phyloP scores from a whole-genome alignment of 2,888 invertebrate genomes.

The Rambutsinella grinnellia region DNA sequence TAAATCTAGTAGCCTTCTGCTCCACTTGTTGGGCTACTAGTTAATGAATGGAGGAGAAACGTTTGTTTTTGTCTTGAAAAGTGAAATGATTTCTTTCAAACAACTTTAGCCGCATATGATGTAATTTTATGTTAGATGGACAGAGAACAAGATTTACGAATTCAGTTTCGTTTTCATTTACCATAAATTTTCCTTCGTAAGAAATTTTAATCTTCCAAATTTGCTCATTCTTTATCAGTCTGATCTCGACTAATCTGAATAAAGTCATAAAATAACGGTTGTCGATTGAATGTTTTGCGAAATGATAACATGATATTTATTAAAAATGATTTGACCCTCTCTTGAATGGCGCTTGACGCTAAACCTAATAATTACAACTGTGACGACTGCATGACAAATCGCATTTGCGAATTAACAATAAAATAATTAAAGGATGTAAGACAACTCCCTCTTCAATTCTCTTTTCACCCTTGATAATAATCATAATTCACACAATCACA shows the following conservation, averaged over 20 bases:
- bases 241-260: conserved; percentile 4
- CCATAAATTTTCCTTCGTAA: background rate
- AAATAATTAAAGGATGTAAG: background rate
- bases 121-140: background rate
- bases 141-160: background rate
- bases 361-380: conserved; percentile 10
- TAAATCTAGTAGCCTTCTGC: conserved; percentile 51
- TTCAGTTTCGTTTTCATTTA: background rate
- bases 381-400: no score
- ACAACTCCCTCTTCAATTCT: conserved; percentile 22
- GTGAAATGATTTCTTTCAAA: no score
- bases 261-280: conserved; percentile 24
- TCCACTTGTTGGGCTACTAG: no score
- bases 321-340: conserved; percentile 4
- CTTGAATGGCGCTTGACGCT: no score
- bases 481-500: conserved; percentile 27
- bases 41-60: no score
- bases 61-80: no score
- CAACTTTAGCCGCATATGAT: background rate
- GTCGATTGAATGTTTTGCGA: background rate
- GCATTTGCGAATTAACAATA: conserved; percentile 20
- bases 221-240: background rate
- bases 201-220: conserved; percentile 8
- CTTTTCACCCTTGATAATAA: conserved; percentile 11
- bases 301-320: conserved; percentile 1